Percentiles rank a stretch among this genome's conserved stretches.
These are phyloP conservation scores for Stenolophus ochropezus DNA, from an alignment of 2,888 invertebrate species.

Conservation along the genomic window DNA sequence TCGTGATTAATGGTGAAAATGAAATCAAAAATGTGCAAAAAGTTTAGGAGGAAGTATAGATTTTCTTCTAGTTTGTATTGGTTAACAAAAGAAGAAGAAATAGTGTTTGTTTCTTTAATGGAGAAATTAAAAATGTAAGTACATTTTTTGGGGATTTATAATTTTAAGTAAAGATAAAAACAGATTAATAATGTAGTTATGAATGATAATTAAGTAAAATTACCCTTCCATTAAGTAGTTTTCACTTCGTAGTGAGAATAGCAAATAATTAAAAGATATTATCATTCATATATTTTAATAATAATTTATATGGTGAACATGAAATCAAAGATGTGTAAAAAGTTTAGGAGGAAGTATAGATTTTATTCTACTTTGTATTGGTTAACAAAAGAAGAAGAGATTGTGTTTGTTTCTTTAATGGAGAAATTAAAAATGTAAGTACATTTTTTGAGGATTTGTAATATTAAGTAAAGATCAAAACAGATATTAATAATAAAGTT, in stretches of 20 bases:
- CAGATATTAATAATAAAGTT: background rate
- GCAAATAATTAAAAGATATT: constrained; percentile 37
- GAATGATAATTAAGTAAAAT: constrained; percentile 21
- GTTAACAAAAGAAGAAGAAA: background rate
- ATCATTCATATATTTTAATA: constrained; percentile 42
- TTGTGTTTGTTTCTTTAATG: background rate
- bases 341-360: background rate
- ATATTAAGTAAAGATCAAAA: background rate
- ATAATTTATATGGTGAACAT: constrained; percentile 30
- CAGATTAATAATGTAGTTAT: background rate
- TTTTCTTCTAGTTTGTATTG: background rate
- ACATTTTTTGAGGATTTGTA: too few species aligned
- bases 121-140: constrained; percentile 23
- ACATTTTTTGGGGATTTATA: too few species aligned
- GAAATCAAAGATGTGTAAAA: background rate
- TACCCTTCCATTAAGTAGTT: constrained; percentile 26
- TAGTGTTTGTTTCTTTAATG: background rate
- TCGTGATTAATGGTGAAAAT: background rate
- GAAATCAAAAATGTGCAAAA: background rate
- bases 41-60: background rate
- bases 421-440: constrained; percentile 23
- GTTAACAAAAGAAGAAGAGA: background rate
- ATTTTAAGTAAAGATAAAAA: background rate
- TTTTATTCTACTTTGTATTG: background rate
- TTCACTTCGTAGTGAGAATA: constrained; percentile 25